Evolutionary conservation across 2,113 vertebrate genomes (phyloP), one percentile per base, ranked within the genome.

Genomic region (Mesoclemmys tuberculata): DNA sequence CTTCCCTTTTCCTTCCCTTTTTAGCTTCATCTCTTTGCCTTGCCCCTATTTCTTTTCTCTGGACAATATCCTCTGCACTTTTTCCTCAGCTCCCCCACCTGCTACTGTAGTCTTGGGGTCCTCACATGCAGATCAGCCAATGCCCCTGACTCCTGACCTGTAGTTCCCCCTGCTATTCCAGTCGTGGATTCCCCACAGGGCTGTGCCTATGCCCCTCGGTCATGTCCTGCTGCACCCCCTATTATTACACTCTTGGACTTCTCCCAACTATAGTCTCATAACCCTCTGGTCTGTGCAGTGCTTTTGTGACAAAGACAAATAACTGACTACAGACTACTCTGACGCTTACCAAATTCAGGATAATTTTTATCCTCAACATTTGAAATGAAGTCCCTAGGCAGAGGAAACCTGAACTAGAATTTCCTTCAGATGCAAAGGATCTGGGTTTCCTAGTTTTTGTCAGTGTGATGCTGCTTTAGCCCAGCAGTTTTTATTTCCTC

Each of bases 401-500:
- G 68, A 68, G 35, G 31, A 68, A 18, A 35, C 26, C 68, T 1
- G 9, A 51, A 19, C 35, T 68, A 78, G 27, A 74, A 77, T 44
- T 13, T 26, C 5, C 54, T 93, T 55, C 31, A 84, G 82, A 74
- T 90, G 38, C 51, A 81, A 58, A 9, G 84, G 85, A 91, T 68
- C 27, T 91, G 54, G 5, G 12, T 0, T 74, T 41, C 16, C n/a
- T 82, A 88, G 24, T 64, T 92, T 90, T 58, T 82, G 21, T 79
- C 81, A 74, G 35, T 2, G 10, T 90, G 78, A 92, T 51, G n/a
- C 10, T 90, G 82, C 16, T 18, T 87, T 93, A 90, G 87, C 52
- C 10, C 49, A 80, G 29, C 8, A 84, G 54, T 14, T 27, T 0
- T 84, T 71, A 54, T 80, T 79, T 88, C 18, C n/a, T 81, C 85